Evolutionary conservation across 2,113 vertebrate genomes (phyloP).

Genomic region (Eulemur macaco): DNA sequence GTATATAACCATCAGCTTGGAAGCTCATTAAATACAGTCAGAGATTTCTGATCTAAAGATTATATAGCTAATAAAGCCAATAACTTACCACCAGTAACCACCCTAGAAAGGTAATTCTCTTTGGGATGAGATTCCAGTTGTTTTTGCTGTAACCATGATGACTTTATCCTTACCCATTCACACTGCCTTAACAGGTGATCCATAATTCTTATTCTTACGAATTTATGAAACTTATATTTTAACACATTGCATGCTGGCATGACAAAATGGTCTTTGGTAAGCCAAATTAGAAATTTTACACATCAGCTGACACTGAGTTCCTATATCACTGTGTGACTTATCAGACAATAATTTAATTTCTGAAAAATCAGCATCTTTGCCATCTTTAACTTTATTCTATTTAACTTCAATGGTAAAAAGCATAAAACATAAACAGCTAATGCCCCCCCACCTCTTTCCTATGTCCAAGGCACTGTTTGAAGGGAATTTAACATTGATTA

Average conservation of each 20-base stretch:
- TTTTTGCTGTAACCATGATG: background rate
- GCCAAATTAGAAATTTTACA: background rate
- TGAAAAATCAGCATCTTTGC: conserved; percentile 17
- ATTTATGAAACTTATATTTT: background rate
- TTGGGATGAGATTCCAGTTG: background rate
- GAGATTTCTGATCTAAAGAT: conserved; percentile 25
- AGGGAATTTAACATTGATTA: background rate
- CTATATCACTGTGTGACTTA: background rate
- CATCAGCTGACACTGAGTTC: background rate
- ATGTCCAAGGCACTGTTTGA: background rate
- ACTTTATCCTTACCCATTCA: background rate
- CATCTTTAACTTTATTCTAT: background rate
- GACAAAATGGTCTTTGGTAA: background rate
- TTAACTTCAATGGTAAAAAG: background rate
- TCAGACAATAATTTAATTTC: background rate
- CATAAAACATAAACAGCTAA: background rate
- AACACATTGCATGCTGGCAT: background rate
- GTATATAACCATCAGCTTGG: background rate
- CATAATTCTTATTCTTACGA: background rate
- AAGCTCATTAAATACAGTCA: background rate
- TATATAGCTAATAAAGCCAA: background rate
- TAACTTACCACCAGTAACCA: background rate
- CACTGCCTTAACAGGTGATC: background rate
- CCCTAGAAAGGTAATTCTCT: background rate
- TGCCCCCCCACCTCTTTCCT: background rate